These are phyloP conservation scores for Phenganax marumi DNA, from an alignment of 92 coral and sea anemone species.

Conservation along the genomic window DNA sequence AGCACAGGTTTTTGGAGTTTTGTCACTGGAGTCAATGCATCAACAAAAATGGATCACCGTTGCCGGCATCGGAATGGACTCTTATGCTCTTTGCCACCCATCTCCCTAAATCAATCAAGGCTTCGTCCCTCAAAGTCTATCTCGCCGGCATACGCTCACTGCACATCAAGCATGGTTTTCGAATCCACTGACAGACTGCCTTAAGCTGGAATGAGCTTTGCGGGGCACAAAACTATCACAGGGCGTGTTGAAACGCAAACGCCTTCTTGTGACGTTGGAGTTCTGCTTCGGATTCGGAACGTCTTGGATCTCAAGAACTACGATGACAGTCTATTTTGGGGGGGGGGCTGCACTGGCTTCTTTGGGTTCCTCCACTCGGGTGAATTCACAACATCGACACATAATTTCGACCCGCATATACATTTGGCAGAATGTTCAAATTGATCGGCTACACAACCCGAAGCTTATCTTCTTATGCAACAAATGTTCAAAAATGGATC, in stretches of 20 bases:
- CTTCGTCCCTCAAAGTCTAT: slow-evolving; percentile 27
- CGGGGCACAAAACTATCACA: slow-evolving; percentile 20
- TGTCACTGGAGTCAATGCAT: not conserved
- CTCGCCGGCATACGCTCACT: slow-evolving; percentile 45
- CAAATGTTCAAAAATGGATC: not conserved
- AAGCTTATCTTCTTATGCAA: too few species aligned
- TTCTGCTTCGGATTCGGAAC: too few species aligned
- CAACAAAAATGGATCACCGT: not conserved
- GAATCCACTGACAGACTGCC: slow-evolving; percentile 28
- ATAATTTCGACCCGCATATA: not conserved
- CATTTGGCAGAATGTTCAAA: not conserved
- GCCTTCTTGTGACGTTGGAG: too few species aligned
- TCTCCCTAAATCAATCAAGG: slow-evolving; percentile 30
- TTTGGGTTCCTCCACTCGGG: too few species aligned
- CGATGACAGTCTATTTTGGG: too few species aligned
- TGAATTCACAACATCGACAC: slow-evolving; percentile 31
- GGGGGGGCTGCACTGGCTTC: slow-evolving; percentile 31
- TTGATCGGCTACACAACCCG: not conserved
- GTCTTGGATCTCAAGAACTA: too few species aligned
- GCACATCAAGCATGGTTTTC: slow-evolving; percentile 39
- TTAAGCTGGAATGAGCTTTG: slow-evolving; percentile 6
- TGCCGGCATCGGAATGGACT: slow-evolving; percentile 29
- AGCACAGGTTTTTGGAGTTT: too few species aligned
- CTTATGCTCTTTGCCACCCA: slow-evolving; percentile 41
- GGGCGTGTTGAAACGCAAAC: too few species aligned